Evolutionary conservation across 2,888 invertebrate genomes (phyloP).

Genomic region (Drosophila prolongata): DNA sequence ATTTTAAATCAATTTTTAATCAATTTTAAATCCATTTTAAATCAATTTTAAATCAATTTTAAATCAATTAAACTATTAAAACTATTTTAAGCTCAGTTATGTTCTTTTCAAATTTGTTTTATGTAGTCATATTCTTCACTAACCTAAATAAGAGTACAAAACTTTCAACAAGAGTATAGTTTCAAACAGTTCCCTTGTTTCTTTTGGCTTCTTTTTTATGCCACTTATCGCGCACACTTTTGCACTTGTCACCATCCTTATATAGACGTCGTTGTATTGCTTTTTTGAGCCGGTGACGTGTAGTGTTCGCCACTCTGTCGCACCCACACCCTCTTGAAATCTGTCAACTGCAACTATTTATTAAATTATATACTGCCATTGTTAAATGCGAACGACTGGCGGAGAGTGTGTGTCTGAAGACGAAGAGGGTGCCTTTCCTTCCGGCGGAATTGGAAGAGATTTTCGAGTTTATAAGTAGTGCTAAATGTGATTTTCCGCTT

Average conservation of each 20-base stretch:
- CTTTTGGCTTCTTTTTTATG: slow-evolving; percentile 54
- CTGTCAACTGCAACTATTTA: slow-evolving; percentile 80
- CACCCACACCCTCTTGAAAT: slow-evolving; percentile 70
- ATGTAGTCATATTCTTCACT: background rate
- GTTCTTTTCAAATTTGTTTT: background rate
- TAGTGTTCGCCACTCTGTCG: slow-evolving; percentile 32
- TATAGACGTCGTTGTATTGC: slow-evolving; percentile 24
- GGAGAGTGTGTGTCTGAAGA: slow-evolving; percentile 5
- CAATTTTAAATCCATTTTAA: too few relatives aligned
- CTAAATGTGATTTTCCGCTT: slow-evolving; percentile 45
- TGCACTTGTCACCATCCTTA: slow-evolving; percentile 60
- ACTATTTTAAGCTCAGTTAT: too few relatives aligned
- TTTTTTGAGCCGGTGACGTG: slow-evolving; percentile 48
- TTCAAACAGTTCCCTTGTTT: slow-evolving; percentile 8
- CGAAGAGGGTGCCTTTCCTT: slow-evolving; percentile 3
- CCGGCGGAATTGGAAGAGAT: slow-evolving; percentile 23
- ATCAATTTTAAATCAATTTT: too few relatives aligned
- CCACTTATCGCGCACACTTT: slow-evolving; percentile 71
- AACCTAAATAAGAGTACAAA: slow-evolving; percentile 5
- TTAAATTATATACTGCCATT: slow-evolving; percentile 75
- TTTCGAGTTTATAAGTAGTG: slow-evolving; percentile 7
- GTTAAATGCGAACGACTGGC: slow-evolving; percentile 63
- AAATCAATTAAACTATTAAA: too few relatives aligned
- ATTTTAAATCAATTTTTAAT: too few relatives aligned
- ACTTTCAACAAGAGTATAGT: background rate